Conservation (phyloP, 2,888 invertebrate genomes). For the Phania funesta region DNA sequence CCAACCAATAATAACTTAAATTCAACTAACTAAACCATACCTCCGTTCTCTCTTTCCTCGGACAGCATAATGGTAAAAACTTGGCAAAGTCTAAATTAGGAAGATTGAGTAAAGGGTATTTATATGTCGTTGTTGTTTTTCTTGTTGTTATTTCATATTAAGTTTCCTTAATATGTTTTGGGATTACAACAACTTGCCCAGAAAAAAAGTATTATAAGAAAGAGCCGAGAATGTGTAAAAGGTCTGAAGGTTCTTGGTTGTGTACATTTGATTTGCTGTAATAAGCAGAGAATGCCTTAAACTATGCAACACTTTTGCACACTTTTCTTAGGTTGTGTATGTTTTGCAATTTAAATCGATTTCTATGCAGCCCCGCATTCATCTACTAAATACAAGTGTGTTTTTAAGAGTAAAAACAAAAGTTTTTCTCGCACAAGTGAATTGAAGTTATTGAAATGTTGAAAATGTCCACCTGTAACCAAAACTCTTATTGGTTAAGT, state of each 20-base stretch:
- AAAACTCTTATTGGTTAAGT: conserved; percentile 6
- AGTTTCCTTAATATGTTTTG: conserved; percentile 28
- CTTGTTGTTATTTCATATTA: conserved; percentile 21
- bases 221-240: not conserved
- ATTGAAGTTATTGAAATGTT: conserved; percentile 58
- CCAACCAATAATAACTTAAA: conserved; percentile 42
- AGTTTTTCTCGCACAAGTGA: not conserved
- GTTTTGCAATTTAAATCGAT: conserved; percentile 61
- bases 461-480: conserved; percentile 31
- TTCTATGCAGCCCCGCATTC: conserved; percentile 50
- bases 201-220: not conserved
- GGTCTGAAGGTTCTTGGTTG: conserved; percentile 16
- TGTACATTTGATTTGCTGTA: conserved; percentile 33
- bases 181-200: conserved; percentile 38
- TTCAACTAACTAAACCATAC: not conserved
- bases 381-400: conserved; percentile 36
- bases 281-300: conserved; percentile 34
- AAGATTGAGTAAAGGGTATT: conserved; percentile 40
- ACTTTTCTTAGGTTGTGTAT: conserved; percentile 42
- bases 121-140: not conserved
- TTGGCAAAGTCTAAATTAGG: conserved; percentile 12
- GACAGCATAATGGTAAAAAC: not conserved
- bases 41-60: not conserved
- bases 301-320: conserved; percentile 40
- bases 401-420: conserved; percentile 25